These are phyloP conservation scores for Caenorhabditis elegans DNA, from an alignment of 1,140 invertebrate species.

Conservation along the genomic window WBcel235 BX284603.4:8606001-8606500, in stretches of 20 bases:
- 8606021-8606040: background rate
- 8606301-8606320: background rate
- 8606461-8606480: no score
- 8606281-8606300: conserved; percentile 15
- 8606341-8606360: background rate
- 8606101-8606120: conserved; percentile 8
- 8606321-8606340: background rate
- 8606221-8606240: background rate
- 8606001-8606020: background rate
- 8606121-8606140: no score
- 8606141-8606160: no score
- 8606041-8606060: background rate
- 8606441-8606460: no score
- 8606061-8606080: background rate
- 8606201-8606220: conserved; percentile 1
- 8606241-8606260: conserved; percentile 1
- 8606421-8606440: no score
- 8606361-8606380: background rate
- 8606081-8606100: background rate
- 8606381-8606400: background rate
- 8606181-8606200: background rate
- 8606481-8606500: no score
- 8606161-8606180: background rate
- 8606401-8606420: no score
- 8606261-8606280: background rate